These are phyloP conservation scores for Rhopalosiphum nymphaeae DNA, from an alignment of 2,888 invertebrate species.

Conservation along the genomic window DNA sequence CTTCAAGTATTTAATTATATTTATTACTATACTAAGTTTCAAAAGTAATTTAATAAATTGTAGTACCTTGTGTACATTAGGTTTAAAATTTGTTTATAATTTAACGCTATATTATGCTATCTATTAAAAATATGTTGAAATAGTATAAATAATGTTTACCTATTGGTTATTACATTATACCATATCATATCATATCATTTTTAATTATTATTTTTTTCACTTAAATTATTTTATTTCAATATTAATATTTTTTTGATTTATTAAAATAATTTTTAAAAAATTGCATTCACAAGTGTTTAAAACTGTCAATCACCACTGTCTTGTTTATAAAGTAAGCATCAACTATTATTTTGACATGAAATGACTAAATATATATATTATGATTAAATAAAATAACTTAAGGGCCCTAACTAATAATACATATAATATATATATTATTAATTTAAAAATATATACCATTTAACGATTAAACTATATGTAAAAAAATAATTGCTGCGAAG, in stretches of 20 bases:
- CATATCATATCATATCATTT: neutral
- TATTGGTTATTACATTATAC: neutral
- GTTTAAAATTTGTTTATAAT: neutral
- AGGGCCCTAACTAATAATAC: neutral
- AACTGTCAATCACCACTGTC: neutral
- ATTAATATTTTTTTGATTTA: neutral
- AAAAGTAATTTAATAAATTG: neutral
- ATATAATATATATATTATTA: neutral
- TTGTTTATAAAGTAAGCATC: neutral
- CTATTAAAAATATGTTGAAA: neutral
- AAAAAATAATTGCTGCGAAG: constrained; percentile 29
- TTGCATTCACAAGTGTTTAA: neutral
- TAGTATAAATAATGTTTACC: neutral
- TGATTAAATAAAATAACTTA: constrained; percentile 5
- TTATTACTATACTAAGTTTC: neutral
- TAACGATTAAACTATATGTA: constrained; percentile 26
- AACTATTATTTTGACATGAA: neutral
- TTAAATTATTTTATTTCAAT: neutral
- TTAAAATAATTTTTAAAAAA: too few species aligned
- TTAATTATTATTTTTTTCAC: neutral
- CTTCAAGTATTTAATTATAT: neutral
- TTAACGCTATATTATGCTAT: neutral
- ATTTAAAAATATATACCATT: constrained; percentile 29
- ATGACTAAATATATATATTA: neutral
- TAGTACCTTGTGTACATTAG: neutral